These are phyloP conservation scores for Mesoclemmys tuberculata DNA, from an alignment of 2,113 vertebrate species.

Conservation along the genomic window DNA sequence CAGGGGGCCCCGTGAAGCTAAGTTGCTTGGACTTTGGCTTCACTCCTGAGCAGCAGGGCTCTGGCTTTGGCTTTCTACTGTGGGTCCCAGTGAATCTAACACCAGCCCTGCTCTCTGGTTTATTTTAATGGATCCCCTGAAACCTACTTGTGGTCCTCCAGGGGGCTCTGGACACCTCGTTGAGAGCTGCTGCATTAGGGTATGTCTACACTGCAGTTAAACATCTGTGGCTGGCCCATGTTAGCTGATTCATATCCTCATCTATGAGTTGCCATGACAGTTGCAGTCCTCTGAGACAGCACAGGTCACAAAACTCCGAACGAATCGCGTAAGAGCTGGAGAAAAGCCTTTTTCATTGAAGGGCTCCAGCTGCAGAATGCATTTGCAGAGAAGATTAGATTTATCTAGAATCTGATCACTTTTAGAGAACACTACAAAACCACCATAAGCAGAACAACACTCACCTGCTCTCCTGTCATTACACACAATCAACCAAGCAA, in stretches of 20 bases:
- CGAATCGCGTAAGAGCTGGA: neutral
- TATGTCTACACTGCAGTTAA: neutral
- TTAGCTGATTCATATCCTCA: neutral
- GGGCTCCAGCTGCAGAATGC: neutral
- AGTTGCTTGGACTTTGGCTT: no score
- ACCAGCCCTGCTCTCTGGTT: no score
- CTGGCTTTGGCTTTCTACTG: no score
- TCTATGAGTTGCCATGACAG: neutral
- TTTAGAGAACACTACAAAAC: neutral
- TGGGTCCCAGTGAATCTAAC: no score
- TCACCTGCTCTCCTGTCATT: neutral
- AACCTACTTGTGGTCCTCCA: no score
- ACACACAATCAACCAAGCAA: neutral
- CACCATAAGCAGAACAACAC: neutral
- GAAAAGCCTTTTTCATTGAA: neutral
- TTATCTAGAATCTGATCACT: neutral
- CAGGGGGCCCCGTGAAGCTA: no score
- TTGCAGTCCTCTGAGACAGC: neutral
- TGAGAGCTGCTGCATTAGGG: neutral
- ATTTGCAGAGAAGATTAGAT: neutral
- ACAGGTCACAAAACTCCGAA: neutral
- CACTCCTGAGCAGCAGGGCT: no score
- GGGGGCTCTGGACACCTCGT: no score
- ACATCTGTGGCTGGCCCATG: neutral
- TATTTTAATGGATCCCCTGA: no score